phyloP scores from a whole-genome alignment of 2,888 invertebrate species.

The Andrena camellia region DNA sequence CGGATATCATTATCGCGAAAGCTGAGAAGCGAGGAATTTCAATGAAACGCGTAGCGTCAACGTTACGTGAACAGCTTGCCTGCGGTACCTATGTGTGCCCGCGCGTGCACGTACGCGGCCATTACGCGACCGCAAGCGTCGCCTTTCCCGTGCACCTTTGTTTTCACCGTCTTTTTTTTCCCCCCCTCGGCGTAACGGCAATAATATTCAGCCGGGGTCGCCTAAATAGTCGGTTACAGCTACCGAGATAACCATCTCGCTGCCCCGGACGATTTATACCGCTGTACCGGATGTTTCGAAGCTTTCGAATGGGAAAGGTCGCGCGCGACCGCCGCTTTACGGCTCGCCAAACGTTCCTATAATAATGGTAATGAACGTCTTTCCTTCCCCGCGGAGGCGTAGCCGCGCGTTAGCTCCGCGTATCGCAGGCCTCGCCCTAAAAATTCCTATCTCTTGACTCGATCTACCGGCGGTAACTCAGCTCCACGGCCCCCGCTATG shows the following conservation, averaged over 20 bases:
- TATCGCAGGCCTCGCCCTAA: constrained; percentile 43
- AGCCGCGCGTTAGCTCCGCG: not conserved
- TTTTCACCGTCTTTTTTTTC: constrained; percentile 17
- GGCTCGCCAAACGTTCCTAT: constrained; percentile 47
- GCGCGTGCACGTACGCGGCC: not conserved
- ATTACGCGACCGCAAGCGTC: constrained; percentile 39
- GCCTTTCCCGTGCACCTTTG: constrained; percentile 7
- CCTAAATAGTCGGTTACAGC: constrained; percentile 50
- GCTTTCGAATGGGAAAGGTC: constrained; percentile 44
- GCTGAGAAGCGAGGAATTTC: constrained; percentile 56
- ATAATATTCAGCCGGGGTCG: constrained; percentile 43
- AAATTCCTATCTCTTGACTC: constrained; percentile 50
- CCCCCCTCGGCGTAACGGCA: constrained; percentile 39
- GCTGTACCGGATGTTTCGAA: constrained; percentile 34
- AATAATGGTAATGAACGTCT: constrained; percentile 54
- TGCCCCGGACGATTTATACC: constrained; percentile 46
- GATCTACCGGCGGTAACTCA: constrained; percentile 36
- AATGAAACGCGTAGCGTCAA: constrained; percentile 33
- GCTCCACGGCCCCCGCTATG: constrained; percentile 1
- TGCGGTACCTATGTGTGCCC: not conserved
- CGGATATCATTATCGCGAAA: constrained; percentile 60
- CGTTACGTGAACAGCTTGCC: constrained; percentile 30
- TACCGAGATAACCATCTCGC: constrained; percentile 54
- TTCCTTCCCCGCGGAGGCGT: constrained; percentile 11
- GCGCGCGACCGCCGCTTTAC: constrained; percentile 26